These are phyloP conservation scores for Siniperca chuatsi DNA, from an alignment of 2,113 vertebrate genomes.

Conservation along the genomic window DNA sequence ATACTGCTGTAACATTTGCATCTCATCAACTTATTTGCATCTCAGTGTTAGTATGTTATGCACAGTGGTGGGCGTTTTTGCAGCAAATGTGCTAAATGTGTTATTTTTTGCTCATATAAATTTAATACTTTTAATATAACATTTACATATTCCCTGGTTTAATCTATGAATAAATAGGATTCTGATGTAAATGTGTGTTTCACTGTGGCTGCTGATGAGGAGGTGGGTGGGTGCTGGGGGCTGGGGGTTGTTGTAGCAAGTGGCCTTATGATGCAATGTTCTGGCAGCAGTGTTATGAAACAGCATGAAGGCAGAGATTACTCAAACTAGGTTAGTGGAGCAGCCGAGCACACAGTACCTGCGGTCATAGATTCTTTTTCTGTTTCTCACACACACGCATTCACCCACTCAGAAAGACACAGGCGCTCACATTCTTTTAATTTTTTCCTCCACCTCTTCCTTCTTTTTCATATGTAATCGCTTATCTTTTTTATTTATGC, in stretches of 20 bases:
- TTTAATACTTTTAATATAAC: too few species aligned
- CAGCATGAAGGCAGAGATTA: constrained; percentile 84
- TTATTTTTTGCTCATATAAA: not conserved
- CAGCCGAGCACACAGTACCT: constrained; percentile 71
- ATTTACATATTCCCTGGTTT: not conserved
- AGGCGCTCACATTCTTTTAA: constrained; percentile 27
- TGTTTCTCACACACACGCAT: constrained; percentile 23
- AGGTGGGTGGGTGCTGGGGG: constrained; percentile 7
- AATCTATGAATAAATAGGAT: constrained; percentile 22
- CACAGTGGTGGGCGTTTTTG: not conserved
- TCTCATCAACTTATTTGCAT: not conserved
- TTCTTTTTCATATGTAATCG: not conserved
- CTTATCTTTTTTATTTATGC: constrained; percentile 19
- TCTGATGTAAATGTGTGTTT: constrained; percentile 27
- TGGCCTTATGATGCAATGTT: constrained; percentile 82
- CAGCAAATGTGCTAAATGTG: not conserved
- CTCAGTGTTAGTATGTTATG: not conserved
- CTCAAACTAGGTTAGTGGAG: constrained; percentile 86
- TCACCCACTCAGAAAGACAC: constrained; percentile 9
- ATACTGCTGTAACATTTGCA: not conserved
- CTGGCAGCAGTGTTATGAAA: constrained; percentile 84
- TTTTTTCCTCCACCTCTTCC: constrained; percentile 33
- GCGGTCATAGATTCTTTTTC: constrained; percentile 56
- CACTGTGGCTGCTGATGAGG: constrained; percentile 31
- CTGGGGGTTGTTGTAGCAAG: constrained; percentile 28